Percentiles rank a stretch among this genome's conserved stretches.
phyloP scores from a whole-genome alignment of 2,113 vertebrate genomes.

The Charina bottae region DNA sequence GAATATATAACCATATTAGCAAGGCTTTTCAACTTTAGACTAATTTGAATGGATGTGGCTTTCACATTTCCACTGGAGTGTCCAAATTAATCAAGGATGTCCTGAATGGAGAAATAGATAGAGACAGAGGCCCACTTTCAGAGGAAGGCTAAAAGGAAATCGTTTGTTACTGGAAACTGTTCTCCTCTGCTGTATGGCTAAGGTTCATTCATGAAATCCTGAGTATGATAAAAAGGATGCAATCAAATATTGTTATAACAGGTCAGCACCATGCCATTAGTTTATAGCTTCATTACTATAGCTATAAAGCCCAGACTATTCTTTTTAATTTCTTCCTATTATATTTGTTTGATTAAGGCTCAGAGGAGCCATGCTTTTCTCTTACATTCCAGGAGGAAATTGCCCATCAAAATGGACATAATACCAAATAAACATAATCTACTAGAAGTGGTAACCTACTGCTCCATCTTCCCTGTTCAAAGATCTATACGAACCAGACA shows the following conservation, averaged over 20 bases:
- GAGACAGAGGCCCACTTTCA: slow-evolving; percentile 2
- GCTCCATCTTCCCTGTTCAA: neutral
- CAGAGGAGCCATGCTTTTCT: slow-evolving; percentile 21
- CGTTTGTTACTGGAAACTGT: slow-evolving; percentile 24
- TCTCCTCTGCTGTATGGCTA: neutral
- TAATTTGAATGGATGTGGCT: neutral
- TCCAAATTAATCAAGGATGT: neutral
- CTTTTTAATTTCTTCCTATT: slow-evolving; percentile 20
- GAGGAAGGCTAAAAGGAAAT: slow-evolving; percentile 42
- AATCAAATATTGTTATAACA: slow-evolving; percentile 28
- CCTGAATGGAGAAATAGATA: neutral
- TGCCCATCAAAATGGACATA: neutral
- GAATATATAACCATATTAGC: neutral
- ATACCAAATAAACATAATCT: neutral
- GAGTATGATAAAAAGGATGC: slow-evolving; percentile 13
- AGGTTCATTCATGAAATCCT: slow-evolving; percentile 23
- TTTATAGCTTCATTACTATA: slow-evolving; percentile 7
- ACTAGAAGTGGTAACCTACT: neutral
- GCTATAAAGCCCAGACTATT: slow-evolving; percentile 15
- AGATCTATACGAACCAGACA: neutral
- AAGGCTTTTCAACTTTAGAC: neutral
- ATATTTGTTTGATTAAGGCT: neutral
- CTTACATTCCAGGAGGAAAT: neutral
- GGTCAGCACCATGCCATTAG: slow-evolving; percentile 19
- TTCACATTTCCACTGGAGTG: neutral